phyloP scores from a whole-genome alignment of 1,140 invertebrate genomes.

The Drosophila kohkoa region DNA sequence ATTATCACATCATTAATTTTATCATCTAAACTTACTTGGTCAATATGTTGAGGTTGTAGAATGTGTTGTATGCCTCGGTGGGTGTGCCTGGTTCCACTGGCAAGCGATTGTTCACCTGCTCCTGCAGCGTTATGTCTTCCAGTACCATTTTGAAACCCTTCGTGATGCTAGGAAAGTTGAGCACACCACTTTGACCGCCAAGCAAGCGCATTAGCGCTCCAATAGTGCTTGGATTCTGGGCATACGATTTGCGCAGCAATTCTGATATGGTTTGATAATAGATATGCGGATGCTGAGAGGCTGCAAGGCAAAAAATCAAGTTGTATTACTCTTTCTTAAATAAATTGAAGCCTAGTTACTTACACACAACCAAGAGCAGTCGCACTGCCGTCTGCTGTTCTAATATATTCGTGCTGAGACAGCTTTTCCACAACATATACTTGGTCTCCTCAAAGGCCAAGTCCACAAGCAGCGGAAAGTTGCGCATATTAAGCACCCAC shows the following conservation, averaged over 20 bases:
- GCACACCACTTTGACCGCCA: slow-evolving; percentile 84
- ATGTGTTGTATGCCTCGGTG: slow-evolving; percentile 73
- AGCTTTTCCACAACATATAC: slow-evolving; percentile 78
- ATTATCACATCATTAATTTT: not conserved
- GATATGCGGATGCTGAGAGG: slow-evolving; percentile 78
- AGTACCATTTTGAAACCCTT: slow-evolving; percentile 85
- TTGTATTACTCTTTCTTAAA: not conserved
- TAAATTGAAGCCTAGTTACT: slow-evolving; percentile 21
- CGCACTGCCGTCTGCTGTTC: slow-evolving; percentile 86
- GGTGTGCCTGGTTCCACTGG: slow-evolving; percentile 49
- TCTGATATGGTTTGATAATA: slow-evolving; percentile 83
- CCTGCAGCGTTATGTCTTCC: slow-evolving; percentile 75
- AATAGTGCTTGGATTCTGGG: slow-evolving; percentile 71
- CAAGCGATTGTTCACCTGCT: slow-evolving; percentile 75
- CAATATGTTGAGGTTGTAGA: slow-evolving; percentile 73
- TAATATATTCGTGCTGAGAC: slow-evolving; percentile 69
- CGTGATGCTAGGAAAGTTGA: slow-evolving; percentile 85
- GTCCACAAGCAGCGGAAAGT: slow-evolving; percentile 74
- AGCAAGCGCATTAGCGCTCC: slow-evolving; percentile 86
- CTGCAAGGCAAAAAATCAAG: slow-evolving; percentile 34
- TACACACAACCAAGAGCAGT: slow-evolving; percentile 78
- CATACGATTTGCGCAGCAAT: slow-evolving; percentile 70
- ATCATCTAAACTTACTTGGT: slow-evolving; percentile 56
- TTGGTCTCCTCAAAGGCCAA: slow-evolving; percentile 76
- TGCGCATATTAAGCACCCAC: slow-evolving; percentile 71